Evolutionary conservation across 2,888 invertebrate genomes (phyloP).

Genomic region (Branchellion lobata): DNA sequence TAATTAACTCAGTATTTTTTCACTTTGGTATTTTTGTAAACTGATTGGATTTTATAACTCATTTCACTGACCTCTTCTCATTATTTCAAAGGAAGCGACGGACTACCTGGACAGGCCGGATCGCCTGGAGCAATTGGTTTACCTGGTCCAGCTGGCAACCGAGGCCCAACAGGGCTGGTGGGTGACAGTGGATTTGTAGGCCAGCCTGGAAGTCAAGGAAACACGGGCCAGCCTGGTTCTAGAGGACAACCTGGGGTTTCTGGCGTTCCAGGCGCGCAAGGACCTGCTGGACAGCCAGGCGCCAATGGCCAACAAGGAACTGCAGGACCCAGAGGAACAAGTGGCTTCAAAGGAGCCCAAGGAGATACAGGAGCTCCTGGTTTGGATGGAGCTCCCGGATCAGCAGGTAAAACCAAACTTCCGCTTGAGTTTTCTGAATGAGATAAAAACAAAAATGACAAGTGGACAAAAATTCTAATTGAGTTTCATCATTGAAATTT

Average conservation of each 20-base stretch:
- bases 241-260: constrained; percentile 6
- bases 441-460: background rate
- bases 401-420: background rate
- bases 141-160: background rate
- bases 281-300: constrained; percentile 24
- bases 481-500: background rate
- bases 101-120: constrained; percentile 43
- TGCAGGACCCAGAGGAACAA: constrained; percentile 41
- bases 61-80: too few relatives aligned
- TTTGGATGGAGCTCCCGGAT: constrained; percentile 40
- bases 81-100: constrained; percentile 6
- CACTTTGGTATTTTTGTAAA: too few relatives aligned
- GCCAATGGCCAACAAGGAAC: constrained; percentile 39
- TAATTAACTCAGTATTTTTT: too few relatives aligned
- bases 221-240: constrained; percentile 45
- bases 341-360: constrained; percentile 45
- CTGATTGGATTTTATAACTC: too few relatives aligned
- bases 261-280: constrained; percentile 2
- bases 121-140: constrained; percentile 34
- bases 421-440: background rate
- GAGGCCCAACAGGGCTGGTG: constrained; percentile 34
- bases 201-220: constrained; percentile 41
- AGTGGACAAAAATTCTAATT: too few relatives aligned
- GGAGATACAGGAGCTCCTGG: constrained; percentile 40
- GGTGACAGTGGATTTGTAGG: constrained; percentile 46